Evolutionary conservation across 2,113 vertebrate genomes (phyloP).

Genomic region (Xiphorhynchus elegans): DNA sequence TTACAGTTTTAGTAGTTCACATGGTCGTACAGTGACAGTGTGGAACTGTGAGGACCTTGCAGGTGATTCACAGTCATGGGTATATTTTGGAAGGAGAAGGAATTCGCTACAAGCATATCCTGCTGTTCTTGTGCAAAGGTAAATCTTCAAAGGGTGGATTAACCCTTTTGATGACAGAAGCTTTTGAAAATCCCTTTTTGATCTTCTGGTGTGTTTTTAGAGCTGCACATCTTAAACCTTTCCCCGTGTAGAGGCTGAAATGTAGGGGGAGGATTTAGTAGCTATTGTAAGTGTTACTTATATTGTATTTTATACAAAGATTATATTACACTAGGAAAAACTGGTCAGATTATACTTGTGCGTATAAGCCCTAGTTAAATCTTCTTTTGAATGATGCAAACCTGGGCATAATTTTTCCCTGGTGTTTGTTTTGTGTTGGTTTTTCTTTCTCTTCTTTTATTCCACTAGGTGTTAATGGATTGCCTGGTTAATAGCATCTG

Average conservation of each 20-base stretch:
- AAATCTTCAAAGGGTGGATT: background rate
- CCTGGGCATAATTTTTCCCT: background rate
- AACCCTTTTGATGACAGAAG: background rate
- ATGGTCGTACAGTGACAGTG: background rate
- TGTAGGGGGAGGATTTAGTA: background rate
- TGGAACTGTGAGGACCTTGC: background rate
- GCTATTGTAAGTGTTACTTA: background rate
- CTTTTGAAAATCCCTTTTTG: background rate
- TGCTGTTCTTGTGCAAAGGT: background rate
- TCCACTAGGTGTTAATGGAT: background rate
- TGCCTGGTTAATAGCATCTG: background rate
- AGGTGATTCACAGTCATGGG: background rate
- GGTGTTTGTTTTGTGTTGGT: background rate
- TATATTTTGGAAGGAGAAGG: background rate
- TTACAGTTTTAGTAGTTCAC: background rate
- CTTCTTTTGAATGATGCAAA: background rate
- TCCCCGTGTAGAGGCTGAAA: background rate
- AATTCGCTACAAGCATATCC: background rate
- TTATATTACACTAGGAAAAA: background rate
- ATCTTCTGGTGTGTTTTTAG: background rate
- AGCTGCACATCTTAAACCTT: background rate
- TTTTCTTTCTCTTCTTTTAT: background rate
- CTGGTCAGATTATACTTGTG: background rate
- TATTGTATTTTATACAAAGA: background rate
- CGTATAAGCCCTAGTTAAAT: background rate